Evolutionary conservation across 1,140 invertebrate species (phyloP).

Genomic region (Bombyx mandarina): DNA sequence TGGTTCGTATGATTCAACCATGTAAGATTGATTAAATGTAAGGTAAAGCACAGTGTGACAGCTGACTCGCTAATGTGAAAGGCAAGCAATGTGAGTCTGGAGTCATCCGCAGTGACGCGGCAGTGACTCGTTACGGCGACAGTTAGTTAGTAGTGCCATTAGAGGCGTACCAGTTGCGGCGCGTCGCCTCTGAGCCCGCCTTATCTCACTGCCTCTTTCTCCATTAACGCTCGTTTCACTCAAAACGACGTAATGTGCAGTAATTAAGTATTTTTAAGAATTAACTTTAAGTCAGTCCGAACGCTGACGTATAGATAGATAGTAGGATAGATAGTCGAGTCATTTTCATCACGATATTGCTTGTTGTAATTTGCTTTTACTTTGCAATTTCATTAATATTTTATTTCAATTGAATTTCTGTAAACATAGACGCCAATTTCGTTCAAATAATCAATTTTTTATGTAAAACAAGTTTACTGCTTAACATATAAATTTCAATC

Average conservation of each 20-base stretch:
- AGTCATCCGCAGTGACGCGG: constrained; percentile 10
- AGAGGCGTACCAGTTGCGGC: constrained; percentile 27
- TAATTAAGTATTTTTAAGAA: too few species aligned
- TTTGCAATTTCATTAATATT: too few species aligned
- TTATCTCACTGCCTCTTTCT: constrained; percentile 30
- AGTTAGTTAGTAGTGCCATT: constrained; percentile 52
- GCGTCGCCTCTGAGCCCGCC: constrained; percentile 27
- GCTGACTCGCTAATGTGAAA: constrained; percentile 16
- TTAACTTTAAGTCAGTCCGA: too few species aligned
- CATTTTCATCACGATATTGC: too few species aligned
- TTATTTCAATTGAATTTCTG: too few species aligned
- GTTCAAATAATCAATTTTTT: too few species aligned
- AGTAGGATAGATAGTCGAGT: too few species aligned
- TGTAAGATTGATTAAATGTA: constrained; percentile 37
- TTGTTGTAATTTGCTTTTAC: too few species aligned
- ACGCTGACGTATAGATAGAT: too few species aligned
- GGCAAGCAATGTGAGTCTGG: constrained; percentile 10
- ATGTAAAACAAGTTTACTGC: too few species aligned
- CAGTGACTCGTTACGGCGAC: constrained; percentile 44
- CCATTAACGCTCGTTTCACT: constrained; percentile 44
- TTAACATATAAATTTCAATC: too few species aligned
- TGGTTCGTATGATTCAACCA: constrained; percentile 6
- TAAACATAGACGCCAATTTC: too few species aligned
- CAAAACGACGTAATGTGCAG: constrained; percentile 19
- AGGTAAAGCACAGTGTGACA: constrained; percentile 30